Percentiles rank a stretch among this genome's conserved stretches.
Conservation (phyloP, 1,140 invertebrate genomes). For the Drosophila pallidifrons region DNA sequence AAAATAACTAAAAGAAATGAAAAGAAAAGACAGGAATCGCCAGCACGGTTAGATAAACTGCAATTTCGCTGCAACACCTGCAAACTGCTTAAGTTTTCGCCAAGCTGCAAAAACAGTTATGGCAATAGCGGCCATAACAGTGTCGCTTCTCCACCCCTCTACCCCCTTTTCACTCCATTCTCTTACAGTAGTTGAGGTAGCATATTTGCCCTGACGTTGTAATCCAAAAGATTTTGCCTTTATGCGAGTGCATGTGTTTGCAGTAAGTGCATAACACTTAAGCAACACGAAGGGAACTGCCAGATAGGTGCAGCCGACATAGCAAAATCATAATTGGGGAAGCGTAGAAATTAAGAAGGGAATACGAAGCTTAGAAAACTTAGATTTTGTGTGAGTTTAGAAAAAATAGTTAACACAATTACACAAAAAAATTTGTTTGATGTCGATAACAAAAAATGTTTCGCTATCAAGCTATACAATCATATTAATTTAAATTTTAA, state of each 20-base stretch:
- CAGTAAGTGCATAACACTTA: slow-evolving; percentile 78
- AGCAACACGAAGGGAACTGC: slow-evolving; percentile 66
- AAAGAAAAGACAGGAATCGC: slow-evolving; percentile 34
- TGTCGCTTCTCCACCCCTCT: not conserved
- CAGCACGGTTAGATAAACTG: slow-evolving; percentile 73
- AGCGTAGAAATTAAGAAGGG: not conserved
- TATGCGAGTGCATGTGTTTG: slow-evolving; percentile 57
- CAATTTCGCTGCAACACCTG: slow-evolving; percentile 81
- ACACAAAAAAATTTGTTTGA: too few species aligned
- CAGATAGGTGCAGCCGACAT: slow-evolving; percentile 51
- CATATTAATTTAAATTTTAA: too few species aligned
- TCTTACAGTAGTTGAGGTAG: slow-evolving; percentile 23
- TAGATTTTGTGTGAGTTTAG: not conserved
- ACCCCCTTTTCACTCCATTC: not conserved
- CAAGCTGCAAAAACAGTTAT: slow-evolving; percentile 64
- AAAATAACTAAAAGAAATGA: not conserved
- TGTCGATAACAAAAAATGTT: too few species aligned
- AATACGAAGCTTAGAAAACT: not conserved
- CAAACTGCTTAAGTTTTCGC: slow-evolving; percentile 75
- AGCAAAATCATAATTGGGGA: slow-evolving; percentile 14
- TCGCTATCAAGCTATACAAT: not conserved
- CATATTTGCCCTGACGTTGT: slow-evolving; percentile 65
- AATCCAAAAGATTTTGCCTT: slow-evolving; percentile 77
- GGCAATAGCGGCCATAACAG: slow-evolving; percentile 58
- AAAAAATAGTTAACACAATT: too few species aligned